Evolutionary conservation across 1,140 invertebrate species (phyloP), one percentile per base, ranked within the genome.

Genomic region (Cherax destructor): DNA sequence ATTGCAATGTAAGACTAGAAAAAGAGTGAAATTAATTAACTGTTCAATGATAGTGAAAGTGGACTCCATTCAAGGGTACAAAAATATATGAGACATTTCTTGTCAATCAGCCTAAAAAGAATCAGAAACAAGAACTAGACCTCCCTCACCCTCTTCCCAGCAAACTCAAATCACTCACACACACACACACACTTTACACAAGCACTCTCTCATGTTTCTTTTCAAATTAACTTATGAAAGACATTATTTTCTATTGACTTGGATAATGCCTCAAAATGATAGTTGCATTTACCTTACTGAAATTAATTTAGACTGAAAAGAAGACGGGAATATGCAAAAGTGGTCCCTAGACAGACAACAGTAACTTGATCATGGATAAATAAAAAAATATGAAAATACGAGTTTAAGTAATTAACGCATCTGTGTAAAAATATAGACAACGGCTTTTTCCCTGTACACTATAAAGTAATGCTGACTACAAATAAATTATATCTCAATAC

Each of bases 381-480:
- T 10, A 81, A 18, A 30, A 56, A 56, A 65, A 61, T 47, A 16
- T 5, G 18, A 7, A 56, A 83, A 56, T 13, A 56, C 52, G 13
- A 83, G 9, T 52, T 86, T 61, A 50, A 30, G 84, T 86, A 30
- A 86, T 76, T 76, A 86, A 77, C 76, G 84, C 74, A 86, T 59
- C 21, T 77, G 77, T 69, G 74, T 78, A 59, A 80, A 88, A 88
- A 88, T 80, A 80, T 69, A 61, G 80, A 47, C 69, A 56, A 88
- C 56, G 56, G 74, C 77, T 79, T 78, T 80, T 49, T 49, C 61
- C 77, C 77, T 61, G 61, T 86, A 86, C 49, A 72, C 56, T 84
- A 84, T 61, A 79, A 49, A 56, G 65, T 41, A 49, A 83, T 79
- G 47, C 52, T 79, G 77, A 88, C 77, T 69, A 88, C 59, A 88